Percentiles rank a stretch among this genome's conserved stretches.
phyloP scores from a whole-genome alignment of 1,140 invertebrate species.

The Drosophila kohkoa region DNA sequence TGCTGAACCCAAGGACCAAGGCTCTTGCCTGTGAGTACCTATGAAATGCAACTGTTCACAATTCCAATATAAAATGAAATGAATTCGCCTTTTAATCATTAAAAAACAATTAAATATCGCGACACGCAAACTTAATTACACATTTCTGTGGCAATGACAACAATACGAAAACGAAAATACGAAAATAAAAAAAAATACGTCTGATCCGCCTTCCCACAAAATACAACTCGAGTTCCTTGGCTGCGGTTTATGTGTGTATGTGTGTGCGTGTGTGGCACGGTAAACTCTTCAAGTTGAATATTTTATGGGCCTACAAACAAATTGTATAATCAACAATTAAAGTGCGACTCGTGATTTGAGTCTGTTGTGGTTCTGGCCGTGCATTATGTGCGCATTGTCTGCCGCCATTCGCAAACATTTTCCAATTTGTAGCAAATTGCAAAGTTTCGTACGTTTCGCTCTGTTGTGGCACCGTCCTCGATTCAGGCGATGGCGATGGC shows the following conservation, averaged over 20 bases:
- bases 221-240: neutral
- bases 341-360: slow-evolving; percentile 57
- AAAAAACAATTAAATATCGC: slow-evolving; percentile 78
- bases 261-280: slow-evolving; percentile 18
- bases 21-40: no score
- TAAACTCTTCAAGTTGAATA: slow-evolving; percentile 63
- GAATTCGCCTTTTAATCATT: slow-evolving; percentile 70
- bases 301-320: slow-evolving; percentile 64
- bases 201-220: slow-evolving; percentile 16
- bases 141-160: slow-evolving; percentile 64
- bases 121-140: slow-evolving; percentile 79
- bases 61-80: slow-evolving; percentile 40
- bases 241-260: slow-evolving; percentile 19
- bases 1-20: neutral
- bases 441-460: slow-evolving; percentile 64
- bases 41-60: no score
- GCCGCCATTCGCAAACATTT: slow-evolving; percentile 36
- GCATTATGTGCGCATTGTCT: slow-evolving; percentile 69
- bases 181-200: slow-evolving; percentile 8
- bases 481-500: slow-evolving; percentile 1
- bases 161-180: slow-evolving; percentile 9
- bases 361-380: slow-evolving; percentile 35
- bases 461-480: neutral
- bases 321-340: slow-evolving; percentile 75
- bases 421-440: slow-evolving; percentile 69